These are phyloP conservation scores for Phrynosoma platyrhinos DNA, from an alignment of 2,113 vertebrate genomes.

Conservation along the genomic window DNA sequence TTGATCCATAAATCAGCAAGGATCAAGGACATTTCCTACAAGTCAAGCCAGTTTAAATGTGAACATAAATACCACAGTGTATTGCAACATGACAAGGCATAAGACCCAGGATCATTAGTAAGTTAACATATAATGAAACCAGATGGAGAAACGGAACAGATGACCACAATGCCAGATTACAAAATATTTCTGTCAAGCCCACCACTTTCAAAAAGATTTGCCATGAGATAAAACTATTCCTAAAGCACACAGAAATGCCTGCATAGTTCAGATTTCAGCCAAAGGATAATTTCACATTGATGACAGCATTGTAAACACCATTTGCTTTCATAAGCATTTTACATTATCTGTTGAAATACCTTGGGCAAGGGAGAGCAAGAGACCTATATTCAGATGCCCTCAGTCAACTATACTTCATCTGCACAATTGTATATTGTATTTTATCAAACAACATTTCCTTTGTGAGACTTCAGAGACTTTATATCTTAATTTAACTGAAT, in stretches of 20 bases:
- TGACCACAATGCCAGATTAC: background rate
- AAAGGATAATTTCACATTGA: background rate
- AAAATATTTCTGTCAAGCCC: background rate
- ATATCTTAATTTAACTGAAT: too few relatives aligned
- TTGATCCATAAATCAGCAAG: background rate
- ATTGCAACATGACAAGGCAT: background rate
- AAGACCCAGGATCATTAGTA: background rate
- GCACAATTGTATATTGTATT: background rate
- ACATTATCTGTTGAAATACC: background rate
- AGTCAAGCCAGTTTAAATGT: slow-evolving; percentile 24
- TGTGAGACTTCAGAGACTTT: too few relatives aligned
- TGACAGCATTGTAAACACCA: background rate
- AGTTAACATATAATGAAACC: background rate
- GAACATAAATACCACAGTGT: background rate
- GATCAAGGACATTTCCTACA: background rate
- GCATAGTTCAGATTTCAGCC: background rate
- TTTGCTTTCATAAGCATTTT: background rate
- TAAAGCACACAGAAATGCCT: background rate
- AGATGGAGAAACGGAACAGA: background rate
- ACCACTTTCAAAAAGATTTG: background rate
- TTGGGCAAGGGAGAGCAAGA: background rate
- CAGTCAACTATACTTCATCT: background rate
- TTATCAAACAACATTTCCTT: too few relatives aligned
- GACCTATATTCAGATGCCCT: background rate
- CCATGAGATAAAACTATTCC: background rate